Percentiles rank a stretch among this genome's conserved stretches.
These are phyloP conservation scores for Progne subis DNA, from an alignment of 2,113 vertebrate genomes.

Conservation along the genomic window DNA sequence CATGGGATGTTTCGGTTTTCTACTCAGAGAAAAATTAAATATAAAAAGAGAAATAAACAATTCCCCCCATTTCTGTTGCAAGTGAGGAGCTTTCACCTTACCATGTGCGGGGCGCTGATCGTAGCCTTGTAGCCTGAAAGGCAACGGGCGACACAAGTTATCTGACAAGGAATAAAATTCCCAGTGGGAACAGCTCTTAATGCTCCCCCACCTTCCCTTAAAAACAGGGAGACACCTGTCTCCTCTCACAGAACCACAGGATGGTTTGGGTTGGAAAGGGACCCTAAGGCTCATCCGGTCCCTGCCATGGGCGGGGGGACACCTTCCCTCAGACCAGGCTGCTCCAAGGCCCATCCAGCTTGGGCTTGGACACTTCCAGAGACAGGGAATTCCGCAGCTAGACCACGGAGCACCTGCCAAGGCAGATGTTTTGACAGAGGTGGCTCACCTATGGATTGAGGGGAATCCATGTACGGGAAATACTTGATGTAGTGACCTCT, in stretches of 20 bases:
- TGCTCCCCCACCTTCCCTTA: background rate
- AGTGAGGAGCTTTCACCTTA: slow-evolving; percentile 59
- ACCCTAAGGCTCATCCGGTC: background rate
- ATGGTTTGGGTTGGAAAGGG: background rate
- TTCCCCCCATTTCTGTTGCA: background rate
- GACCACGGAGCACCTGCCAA: background rate
- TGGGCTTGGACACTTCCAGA: background rate
- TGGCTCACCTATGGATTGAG: slow-evolving; percentile 85
- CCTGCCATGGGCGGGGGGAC: background rate
- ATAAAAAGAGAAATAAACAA: background rate
- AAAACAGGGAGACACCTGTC: background rate
- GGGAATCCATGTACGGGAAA: slow-evolving; percentile 88
- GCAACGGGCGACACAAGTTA: background rate
- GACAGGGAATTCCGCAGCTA: background rate
- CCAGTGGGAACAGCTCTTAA: rapidly evolving
- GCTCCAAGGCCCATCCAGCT: background rate
- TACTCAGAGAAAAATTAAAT: background rate
- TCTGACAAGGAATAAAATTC: background rate
- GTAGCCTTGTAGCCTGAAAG: slow-evolving; percentile 87
- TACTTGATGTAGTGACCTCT: slow-evolving; percentile 83
- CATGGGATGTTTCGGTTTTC: background rate
- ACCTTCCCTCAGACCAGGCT: background rate
- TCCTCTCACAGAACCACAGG: background rate
- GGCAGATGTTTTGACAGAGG: background rate
- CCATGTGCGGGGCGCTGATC: slow-evolving; percentile 93